Evolutionary conservation across 2,888 invertebrate species (phyloP), one percentile per base, ranked within the genome.

Genomic region (Tigriopus californicus): DNA sequence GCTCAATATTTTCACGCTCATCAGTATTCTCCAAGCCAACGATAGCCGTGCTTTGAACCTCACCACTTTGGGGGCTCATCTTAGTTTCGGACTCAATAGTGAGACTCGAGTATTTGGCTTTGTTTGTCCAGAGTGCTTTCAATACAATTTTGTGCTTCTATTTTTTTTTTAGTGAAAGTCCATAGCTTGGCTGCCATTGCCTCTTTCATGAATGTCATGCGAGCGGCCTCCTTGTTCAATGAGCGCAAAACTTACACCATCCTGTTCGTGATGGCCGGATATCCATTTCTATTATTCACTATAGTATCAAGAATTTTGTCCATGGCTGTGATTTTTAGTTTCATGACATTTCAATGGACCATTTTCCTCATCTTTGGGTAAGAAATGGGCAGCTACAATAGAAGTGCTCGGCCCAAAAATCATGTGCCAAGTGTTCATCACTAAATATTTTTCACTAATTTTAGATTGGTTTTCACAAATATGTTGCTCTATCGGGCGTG

Each of bases 201-300:
- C n/a, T 41, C 42, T 12, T 56, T 56, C 24, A 11, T 56, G 13
- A 56, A 56, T 25, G 20, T 56, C 24, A 18, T 56, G 8, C 56
- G 56, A 10, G 41, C 46, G 42, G 42, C 56, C 41, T 22, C 46
- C 2, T 46, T 56, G 20, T 56, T 22, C 56, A 56, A 56, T 25
- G 56, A 56, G 24, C 20, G 46, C 8, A 15, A 56, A n/a, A 56
- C 56, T 20, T 22, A 46, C 12, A 20, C 44, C 22, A 22, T 56
- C 5, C 56, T 56, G 22, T 56, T 54, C 22, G 56, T 20, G 13
- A 33, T 44, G 4, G 46, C 33, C 11, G 56, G 25, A 10, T 46
- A 46, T n/a, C 56, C 56, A n/a, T 44, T 56, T n/a, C 15, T 18
- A 5, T 13, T 56, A 13, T 20, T 56, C 13, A 56, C 56, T 15